Percentiles rank a stretch among this genome's conserved stretches.
phyloP scores from a whole-genome alignment of 2,113 vertebrate genomes.

The Halichoeres trimaculatus region DNA sequence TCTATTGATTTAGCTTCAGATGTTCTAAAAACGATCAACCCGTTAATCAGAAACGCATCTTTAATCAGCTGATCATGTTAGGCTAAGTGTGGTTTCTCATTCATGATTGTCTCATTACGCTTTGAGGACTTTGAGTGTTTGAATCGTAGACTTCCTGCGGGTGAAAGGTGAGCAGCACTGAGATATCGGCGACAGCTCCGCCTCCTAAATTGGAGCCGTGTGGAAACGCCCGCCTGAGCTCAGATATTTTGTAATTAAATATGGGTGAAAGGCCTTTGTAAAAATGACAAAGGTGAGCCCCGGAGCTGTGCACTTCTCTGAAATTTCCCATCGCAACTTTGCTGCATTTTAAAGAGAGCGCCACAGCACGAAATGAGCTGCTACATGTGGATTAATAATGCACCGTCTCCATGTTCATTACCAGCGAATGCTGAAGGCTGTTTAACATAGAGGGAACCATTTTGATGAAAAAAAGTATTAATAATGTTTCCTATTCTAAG shows the following conservation, averaged over 20 bases:
- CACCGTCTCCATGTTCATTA: slow-evolving; percentile 97
- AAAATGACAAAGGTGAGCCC: slow-evolving; percentile 90
- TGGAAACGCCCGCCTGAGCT: slow-evolving; percentile 80
- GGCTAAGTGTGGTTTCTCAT: background rate
- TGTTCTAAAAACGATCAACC: background rate
- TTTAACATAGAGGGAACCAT: slow-evolving; percentile 97
- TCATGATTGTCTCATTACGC: background rate
- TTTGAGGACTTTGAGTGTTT: no score
- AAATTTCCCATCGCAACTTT: slow-evolving; percentile 71
- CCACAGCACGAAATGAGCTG: slow-evolving; percentile 94
- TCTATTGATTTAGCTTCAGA: background rate
- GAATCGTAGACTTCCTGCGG: no score
- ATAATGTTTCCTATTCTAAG: slow-evolving; percentile 99
- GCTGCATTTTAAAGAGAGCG: slow-evolving; percentile 75
- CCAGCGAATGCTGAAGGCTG: slow-evolving; percentile 97
- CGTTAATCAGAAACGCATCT: no score
- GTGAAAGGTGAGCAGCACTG: no score
- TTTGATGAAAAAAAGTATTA: slow-evolving; percentile 99
- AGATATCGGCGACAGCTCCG: slow-evolving; percentile 75
- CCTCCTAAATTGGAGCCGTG: slow-evolving; percentile 70
- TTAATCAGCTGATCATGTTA: background rate
- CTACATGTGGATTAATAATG: slow-evolving; percentile 96
- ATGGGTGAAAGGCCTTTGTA: slow-evolving; percentile 88
- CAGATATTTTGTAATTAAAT: slow-evolving; percentile 84
- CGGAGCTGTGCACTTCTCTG: slow-evolving; percentile 84